phyloP scores from a whole-genome alignment of 2,797 vertebrate species.

The Lepus oiostolus region DNA sequence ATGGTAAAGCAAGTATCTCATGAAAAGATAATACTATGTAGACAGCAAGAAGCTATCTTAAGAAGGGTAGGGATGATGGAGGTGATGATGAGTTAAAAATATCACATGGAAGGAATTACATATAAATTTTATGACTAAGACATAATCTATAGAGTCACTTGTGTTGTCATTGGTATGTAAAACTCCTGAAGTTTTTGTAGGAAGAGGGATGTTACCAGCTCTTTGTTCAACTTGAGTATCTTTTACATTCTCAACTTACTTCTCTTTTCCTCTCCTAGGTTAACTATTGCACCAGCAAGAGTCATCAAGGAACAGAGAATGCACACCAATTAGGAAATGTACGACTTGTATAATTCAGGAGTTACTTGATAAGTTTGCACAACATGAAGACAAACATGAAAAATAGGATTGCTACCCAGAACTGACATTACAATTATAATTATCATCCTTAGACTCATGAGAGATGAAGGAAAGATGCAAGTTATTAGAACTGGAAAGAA shows the following conservation, averaged over 20 bases:
- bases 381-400: background rate
- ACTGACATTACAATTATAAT: background rate
- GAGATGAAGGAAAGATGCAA: background rate
- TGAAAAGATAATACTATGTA: background rate
- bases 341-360: background rate
- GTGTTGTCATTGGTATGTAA: background rate
- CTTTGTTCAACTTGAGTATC: background rate
- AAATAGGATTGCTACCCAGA: background rate
- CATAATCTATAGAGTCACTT: background rate
- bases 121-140: background rate
- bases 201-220: background rate
- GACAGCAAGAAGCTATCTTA: background rate
- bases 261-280: background rate
- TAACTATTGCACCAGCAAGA: background rate
- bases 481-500: background rate
- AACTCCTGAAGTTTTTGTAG: background rate
- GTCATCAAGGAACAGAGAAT: background rate
- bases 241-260: background rate
- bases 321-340: background rate
- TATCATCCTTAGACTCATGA: background rate
- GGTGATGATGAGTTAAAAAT: background rate
- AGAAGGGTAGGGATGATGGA: background rate
- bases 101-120: background rate
- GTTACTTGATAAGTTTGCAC: background rate
- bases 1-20: rapidly evolving